Percentiles rank a stretch among this genome's conserved stretches.
Evolutionary conservation across 1,140 invertebrate genomes (phyloP).

Genomic region (Eumeta japonica): DNA sequence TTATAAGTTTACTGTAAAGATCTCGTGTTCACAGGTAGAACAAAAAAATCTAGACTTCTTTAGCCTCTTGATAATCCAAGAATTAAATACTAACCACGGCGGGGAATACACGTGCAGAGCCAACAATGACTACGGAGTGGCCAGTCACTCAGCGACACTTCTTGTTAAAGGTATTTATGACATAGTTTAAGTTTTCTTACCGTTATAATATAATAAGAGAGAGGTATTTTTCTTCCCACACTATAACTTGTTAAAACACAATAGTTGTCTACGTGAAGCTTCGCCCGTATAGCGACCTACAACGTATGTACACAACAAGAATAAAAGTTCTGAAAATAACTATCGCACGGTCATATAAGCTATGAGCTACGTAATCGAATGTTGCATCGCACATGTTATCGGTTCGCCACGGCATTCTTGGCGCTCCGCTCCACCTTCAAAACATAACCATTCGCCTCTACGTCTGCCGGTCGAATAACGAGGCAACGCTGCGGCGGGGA

Average conservation of each 20-base stretch:
- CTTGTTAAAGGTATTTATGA: slow-evolving; percentile 72
- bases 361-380: too few species aligned
- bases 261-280: neutral
- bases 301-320: too few species aligned
- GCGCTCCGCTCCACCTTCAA: too few species aligned
- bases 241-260: neutral
- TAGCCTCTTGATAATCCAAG: slow-evolving; percentile 72
- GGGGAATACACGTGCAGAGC: slow-evolving; percentile 77
- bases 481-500: too few species aligned
- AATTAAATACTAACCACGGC: slow-evolving; percentile 73
- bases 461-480: too few species aligned
- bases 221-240: neutral
- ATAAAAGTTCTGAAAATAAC: too few species aligned
- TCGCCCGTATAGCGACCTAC: too few species aligned
- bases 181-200: neutral
- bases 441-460: too few species aligned
- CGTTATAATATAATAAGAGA: neutral
- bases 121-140: slow-evolving; percentile 70
- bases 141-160: slow-evolving; percentile 70
- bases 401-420: too few species aligned
- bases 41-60: slow-evolving; percentile 55
- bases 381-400: too few species aligned
- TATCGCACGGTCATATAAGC: too few species aligned
- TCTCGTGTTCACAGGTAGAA: slow-evolving; percentile 29
- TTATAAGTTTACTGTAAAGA: neutral